Evolutionary conservation across 2,797 vertebrate species (phyloP), one percentile per base, ranked within the genome.

Genomic region (Anguilla obscura): DNA sequence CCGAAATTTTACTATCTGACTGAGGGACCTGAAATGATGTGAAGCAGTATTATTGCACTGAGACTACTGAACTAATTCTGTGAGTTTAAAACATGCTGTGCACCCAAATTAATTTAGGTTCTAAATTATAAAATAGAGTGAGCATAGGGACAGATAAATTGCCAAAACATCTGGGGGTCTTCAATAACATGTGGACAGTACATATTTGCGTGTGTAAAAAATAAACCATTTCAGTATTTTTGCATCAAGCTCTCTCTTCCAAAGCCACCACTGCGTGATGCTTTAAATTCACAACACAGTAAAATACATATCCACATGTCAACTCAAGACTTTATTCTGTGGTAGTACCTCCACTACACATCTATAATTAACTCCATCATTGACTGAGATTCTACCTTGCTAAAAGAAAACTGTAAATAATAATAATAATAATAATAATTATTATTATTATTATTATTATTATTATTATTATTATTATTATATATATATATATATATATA

Each of bases 291-390:
- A 63, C 4, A 5, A 24, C 18, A 63, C 18, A 63, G 60, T 56
- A 9, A 56, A 56, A 56, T 24, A 21, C 24, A 63, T 21, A 63
- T 63, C 18, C 24, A 16, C 0, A 16, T 63, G 24, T 18, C 18
- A 63, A 21, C 16, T 5, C 18, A 63, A 63, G 8, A 16, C 24
- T 18, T 63, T 24, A 63, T 63, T 63, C 60, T 21, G 24, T 16
- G n/a, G n/a, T 27, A 71, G 66, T 50, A 82, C 54, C 36, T 45
- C 27, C 50, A 58, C 86, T 86, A 74, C 69, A 74, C 71, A 14
- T 86, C 56, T 87, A 27, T 48, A 7, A 36, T 24, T 30, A 45
- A 45, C 45, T 60, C n/a, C 10, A 71, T 36, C 63, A 48, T 36
- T 48, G 8, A 74, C 80, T 45, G 36, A 18, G 56, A 85, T 36